Percentiles rank a stretch among this genome's conserved stretches.
These are phyloP conservation scores for Coreius guichenoti DNA, from an alignment of 2,797 vertebrate species.

Conservation along the genomic window DNA sequence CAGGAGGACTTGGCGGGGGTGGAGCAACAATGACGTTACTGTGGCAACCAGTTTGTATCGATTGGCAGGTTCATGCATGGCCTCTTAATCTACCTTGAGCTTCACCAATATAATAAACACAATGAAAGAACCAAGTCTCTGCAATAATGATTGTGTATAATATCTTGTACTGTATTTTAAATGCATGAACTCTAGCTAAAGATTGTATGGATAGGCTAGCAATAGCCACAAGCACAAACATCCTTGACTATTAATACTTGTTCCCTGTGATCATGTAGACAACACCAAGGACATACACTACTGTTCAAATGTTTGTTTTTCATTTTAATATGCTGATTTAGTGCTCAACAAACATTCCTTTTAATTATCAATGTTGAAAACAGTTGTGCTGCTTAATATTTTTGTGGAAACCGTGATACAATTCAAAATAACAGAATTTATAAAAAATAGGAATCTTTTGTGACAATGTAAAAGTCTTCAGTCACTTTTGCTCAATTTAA, in stretches of 20 bases:
- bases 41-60: not conserved
- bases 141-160: not conserved
- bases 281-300: not conserved
- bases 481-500: no score
- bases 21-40: conserved; percentile 24
- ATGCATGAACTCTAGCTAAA: not conserved
- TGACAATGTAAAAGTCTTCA: no score
- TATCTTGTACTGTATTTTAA: not conserved
- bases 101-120: not conserved
- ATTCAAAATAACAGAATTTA: no score
- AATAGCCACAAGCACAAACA: not conserved
- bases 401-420: no score
- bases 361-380: no score
- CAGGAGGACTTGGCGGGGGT: not conserved
- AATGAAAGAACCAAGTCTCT: not conserved
- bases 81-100: conserved; percentile 36
- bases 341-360: not conserved
- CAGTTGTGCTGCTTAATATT: no score
- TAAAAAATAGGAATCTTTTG: no score
- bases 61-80: conserved; percentile 46
- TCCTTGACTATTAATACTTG: not conserved
- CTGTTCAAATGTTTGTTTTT: not conserved
- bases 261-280: no score
- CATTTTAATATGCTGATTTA: not conserved
- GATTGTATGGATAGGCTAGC: not conserved